Base-by-base conservation (phyloP, 2,888 invertebrate genomes). In the Thera britannica region DNA sequence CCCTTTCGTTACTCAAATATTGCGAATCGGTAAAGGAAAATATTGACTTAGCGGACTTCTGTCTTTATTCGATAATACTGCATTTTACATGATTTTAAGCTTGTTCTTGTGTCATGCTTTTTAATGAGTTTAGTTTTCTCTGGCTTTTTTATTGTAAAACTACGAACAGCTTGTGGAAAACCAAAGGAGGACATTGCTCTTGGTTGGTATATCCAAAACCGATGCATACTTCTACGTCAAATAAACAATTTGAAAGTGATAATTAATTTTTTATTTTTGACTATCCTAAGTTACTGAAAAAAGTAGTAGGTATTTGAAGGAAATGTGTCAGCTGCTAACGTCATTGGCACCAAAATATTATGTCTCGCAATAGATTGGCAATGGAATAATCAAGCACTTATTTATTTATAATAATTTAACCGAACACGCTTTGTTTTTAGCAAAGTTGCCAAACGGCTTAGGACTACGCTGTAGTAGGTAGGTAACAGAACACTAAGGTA, bases 1-100 rank as follows among this genome's bases (percentile, higher is more conserved):
- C 68, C 67, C 68, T 74, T 74, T 70, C 72, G 71, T 64, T 72
- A 70, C 67, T 68, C 62, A 65, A 71, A 73, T 71, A 75, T 59
- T 70, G 58, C 62, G 58, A 54, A 41, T 66, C 68, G 58, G 56
- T 58, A 51, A 66, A 60, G 60, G 52, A 65, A 64, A 69, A 68
- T 68, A 68, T 71, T 73, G 55, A 65, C 61, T 49, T 72, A 73
- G 61, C 75, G 60, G 70, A 35, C 34, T 59, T 58, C 59, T 65
- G 54, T 54, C 51, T 54, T 38, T 49, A 55, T 70, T 61, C 44
- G 58, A 54, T 70, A 63, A 63, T 64, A 34, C 34, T 11, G 38
- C 12, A 23, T 51, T 58, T 23, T 48, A 58, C 57, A 5, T 55
- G 6, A 41, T 44, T 23, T 58, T 36, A 7, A 5, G 6, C 46